Evolutionary conservation across 2,113 vertebrate genomes (phyloP).

Genomic region (Rhinolophus ferrumequinum): DNA sequence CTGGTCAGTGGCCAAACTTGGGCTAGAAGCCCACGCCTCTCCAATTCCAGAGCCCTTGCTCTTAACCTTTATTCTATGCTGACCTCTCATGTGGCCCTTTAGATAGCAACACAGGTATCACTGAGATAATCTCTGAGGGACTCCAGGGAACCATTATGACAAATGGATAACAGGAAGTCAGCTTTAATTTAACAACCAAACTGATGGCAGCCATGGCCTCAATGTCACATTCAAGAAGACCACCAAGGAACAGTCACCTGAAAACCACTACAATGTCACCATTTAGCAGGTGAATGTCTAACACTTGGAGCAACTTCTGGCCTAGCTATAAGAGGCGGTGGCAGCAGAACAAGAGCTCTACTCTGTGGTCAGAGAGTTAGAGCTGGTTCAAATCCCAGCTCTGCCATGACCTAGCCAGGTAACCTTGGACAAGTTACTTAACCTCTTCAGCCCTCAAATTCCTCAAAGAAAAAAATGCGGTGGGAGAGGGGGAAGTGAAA

Average conservation of each 20-base stretch:
- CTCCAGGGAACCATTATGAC: not conserved
- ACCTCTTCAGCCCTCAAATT: not conserved
- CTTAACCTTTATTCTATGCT: not conserved
- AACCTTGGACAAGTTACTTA: not conserved
- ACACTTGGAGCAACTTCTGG: accelerated
- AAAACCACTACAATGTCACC: not conserved
- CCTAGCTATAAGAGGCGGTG: not conserved
- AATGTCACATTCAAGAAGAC: not conserved
- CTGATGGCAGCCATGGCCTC: not conserved
- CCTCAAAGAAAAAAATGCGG: not conserved
- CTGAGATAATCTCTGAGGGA: not conserved
- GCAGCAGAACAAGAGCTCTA: too few species aligned
- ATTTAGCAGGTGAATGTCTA: not conserved
- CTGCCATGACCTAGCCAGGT: not conserved
- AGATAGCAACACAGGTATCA: not conserved
- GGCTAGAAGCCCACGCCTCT: not conserved
- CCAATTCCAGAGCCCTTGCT: not conserved
- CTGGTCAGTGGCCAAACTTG: not conserved
- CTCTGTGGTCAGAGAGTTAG: not conserved
- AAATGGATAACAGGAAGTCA: not conserved
- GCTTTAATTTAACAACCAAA: not conserved
- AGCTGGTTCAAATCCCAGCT: not conserved
- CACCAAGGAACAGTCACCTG: not conserved
- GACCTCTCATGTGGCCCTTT: not conserved
- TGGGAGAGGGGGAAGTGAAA: not conserved